A percentile compares a stretch with the other conserved stretches of the same genome.
Evolutionary conservation across 2,797 vertebrate species (phyloP).

Genomic region (Apogon hyalosoma): DNA sequence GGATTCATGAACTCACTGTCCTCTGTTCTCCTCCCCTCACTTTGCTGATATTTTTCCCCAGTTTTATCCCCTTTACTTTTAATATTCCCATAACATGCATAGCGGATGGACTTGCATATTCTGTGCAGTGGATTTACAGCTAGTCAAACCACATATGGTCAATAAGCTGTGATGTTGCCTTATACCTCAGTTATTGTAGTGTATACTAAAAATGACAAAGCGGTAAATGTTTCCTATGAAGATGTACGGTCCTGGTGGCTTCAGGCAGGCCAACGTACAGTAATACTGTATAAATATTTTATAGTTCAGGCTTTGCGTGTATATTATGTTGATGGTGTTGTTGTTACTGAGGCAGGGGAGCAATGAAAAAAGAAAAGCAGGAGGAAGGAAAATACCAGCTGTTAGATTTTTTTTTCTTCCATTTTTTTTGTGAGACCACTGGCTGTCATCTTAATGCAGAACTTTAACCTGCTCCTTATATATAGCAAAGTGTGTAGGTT

Average conservation of each 20-base stretch:
- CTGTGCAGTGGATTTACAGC: constrained; percentile 42
- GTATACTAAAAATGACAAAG: constrained; percentile 69
- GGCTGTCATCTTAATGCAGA: constrained; percentile 32
- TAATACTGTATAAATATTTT: constrained; percentile 76
- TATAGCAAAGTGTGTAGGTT: too few relatives aligned
- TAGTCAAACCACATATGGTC: constrained; percentile 62
- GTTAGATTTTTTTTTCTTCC: constrained; percentile 26
- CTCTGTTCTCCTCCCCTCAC: constrained; percentile 39
- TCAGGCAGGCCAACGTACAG: constrained; percentile 50
- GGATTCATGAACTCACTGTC: constrained; percentile 68
- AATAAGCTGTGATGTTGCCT: constrained; percentile 48
- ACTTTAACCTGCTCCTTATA: constrained; percentile 50
- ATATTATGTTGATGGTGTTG: constrained; percentile 64
- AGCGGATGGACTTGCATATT: constrained; percentile 47
- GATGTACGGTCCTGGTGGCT: constrained; percentile 58
- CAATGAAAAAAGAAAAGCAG: constrained; percentile 27
- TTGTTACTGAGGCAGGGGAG: constrained; percentile 47
- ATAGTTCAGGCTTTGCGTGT: constrained; percentile 66
- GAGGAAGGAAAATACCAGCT: constrained; percentile 24
- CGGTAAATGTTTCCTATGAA: constrained; percentile 51
- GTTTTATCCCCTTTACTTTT: constrained; percentile 63
- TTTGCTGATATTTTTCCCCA: constrained; percentile 32
- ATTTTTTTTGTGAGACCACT: constrained; percentile 8
- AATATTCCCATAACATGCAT: constrained; percentile 64
- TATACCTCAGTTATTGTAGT: constrained; percentile 23